phyloP scores from a whole-genome alignment of 2,113 vertebrate species.

The Scartelaos histophorus region DNA sequence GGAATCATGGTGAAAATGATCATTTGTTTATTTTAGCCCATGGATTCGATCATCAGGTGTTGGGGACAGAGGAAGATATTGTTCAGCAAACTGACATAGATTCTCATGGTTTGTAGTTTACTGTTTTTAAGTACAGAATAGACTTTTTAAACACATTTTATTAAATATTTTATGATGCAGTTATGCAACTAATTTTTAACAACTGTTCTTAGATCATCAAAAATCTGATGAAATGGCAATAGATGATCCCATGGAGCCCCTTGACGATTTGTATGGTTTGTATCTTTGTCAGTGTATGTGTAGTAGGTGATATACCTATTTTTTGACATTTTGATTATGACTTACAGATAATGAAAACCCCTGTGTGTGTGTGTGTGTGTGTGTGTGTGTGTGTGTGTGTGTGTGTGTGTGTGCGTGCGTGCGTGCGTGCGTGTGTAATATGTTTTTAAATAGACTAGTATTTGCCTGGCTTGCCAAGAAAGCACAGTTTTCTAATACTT shows the following conservation, averaged over 20 bases:
- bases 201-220: neutral
- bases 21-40: slow-evolving; percentile 7
- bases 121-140: neutral
- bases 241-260: neutral
- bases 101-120: slow-evolving; percentile 4
- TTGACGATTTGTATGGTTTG: slow-evolving; percentile 12
- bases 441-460: no score
- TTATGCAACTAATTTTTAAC: neutral
- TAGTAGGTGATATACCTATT: no score
- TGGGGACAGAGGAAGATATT: neutral
- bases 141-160: neutral
- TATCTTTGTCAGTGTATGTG: neutral
- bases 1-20: neutral
- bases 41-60: neutral
- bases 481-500: no score
- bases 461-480: no score
- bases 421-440: no score
- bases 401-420: no score
- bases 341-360: no score
- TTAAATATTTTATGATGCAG: neutral
- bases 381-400: no score
- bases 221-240: neutral
- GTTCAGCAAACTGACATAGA: slow-evolving; percentile 9
- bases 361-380: no score
- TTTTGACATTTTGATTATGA: no score